These are phyloP conservation scores for Yponomeuta plumbellus DNA, from an alignment of 2,888 invertebrate genomes.

Conservation along the genomic window DNA sequence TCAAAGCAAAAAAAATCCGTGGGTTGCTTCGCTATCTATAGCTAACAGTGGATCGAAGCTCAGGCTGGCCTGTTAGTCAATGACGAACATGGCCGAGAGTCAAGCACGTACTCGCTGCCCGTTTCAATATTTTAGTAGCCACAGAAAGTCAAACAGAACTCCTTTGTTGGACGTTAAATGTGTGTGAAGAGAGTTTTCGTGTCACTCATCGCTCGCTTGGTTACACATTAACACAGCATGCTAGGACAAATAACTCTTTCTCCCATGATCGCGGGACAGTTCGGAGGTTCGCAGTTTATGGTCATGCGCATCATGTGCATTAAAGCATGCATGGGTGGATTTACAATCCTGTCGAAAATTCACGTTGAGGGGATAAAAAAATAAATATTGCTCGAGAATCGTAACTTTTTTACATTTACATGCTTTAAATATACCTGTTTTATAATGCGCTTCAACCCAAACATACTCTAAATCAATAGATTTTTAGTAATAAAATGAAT, in stretches of 20 bases:
- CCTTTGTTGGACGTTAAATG: slow-evolving; percentile 72
- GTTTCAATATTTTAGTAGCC: slow-evolving; percentile 75
- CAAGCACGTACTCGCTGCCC: slow-evolving; percentile 59
- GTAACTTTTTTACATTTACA: too few species aligned
- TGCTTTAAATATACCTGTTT: too few species aligned
- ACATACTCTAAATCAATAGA: too few species aligned
- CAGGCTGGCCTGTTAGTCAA: slow-evolving; percentile 5
- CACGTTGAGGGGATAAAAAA: too few species aligned
- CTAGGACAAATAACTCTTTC: slow-evolving; percentile 67
- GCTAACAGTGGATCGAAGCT: slow-evolving; percentile 35
- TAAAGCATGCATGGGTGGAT: too few species aligned
- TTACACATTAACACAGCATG: slow-evolving; percentile 64
- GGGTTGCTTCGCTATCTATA: slow-evolving; percentile 15
- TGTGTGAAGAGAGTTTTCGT: slow-evolving; percentile 74
- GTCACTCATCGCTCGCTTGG: slow-evolving; percentile 61
- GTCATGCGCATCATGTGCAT: not conserved
- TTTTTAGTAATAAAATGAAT: too few species aligned
- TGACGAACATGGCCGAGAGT: slow-evolving; percentile 31
- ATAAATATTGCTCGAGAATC: too few species aligned
- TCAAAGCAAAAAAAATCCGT: too few species aligned
- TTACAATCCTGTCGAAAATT: too few species aligned
- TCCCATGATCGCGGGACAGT: slow-evolving; percentile 46
- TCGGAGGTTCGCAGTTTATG: not conserved
- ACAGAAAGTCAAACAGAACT: slow-evolving; percentile 65
- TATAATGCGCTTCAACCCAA: too few species aligned